Base-by-base conservation (phyloP, 2,113 vertebrate genomes). In the Chunga burmeisteri region DNA sequence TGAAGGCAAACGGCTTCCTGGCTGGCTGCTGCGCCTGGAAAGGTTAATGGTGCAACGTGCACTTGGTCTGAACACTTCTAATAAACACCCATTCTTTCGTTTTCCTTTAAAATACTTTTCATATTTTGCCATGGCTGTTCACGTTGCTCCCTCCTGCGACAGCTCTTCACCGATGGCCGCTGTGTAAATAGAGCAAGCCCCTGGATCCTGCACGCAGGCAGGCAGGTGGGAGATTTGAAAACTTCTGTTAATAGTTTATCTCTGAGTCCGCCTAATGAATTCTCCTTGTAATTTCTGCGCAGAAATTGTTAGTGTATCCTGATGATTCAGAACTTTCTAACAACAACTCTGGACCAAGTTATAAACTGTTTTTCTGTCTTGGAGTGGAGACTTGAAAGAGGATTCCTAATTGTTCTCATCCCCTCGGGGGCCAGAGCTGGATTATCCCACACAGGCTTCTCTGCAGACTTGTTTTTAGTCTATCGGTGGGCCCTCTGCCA, bases 291-390 rank as follows among this genome's bases (percentile, higher is more conserved):
- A 95, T 97, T 92, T 81, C 93, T 62, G 49, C 4, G 2, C 70
- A 87, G 91, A 86, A 91, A 85, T 86, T 95, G 97, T 96, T 96
- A 97, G 94, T 94, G 66, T 95, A 82, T 93, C 66, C 81, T 84
- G 81, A 91, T 96, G 96, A 97, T 95, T 97, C 94, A 97, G 96
- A 97, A 91, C 81, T 89, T 96, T 95, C 87, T 94, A 96, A 95
- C 96, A 95, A 93, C 95, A 95, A 95, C 94, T 88, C 81, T 29
- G 81, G 79, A 96, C 52, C 50, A 82, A 94, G 90, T 80, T 96
- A 87, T 96, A 94, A 97, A 97, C 91, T 94, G 95, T 97, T 97
- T 95, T 95, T 94, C 86, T 95, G 10, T 97, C 85, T 95, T 96
- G 85, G 96, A 97, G 96, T 96, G 95, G 95, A 91, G 95, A 75